Evolutionary conservation across 2,888 invertebrate species (phyloP).

Genomic region (Ethmia dodecea): DNA sequence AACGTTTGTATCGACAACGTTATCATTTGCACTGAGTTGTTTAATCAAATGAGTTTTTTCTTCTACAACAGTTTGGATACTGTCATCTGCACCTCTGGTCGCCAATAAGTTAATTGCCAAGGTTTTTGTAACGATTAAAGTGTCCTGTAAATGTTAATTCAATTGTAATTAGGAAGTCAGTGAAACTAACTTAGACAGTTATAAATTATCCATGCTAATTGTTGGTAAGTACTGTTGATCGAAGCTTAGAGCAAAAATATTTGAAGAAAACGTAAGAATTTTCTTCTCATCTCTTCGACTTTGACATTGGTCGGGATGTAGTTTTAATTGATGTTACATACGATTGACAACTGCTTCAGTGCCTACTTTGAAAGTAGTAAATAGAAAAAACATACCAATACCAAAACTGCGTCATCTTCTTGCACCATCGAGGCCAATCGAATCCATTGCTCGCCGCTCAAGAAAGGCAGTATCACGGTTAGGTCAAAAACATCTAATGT

Average conservation of each 20-base stretch:
- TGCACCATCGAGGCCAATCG: slow-evolving; percentile 32
- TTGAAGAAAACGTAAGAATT: no score
- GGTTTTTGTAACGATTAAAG: slow-evolving; percentile 48
- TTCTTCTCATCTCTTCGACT: no score
- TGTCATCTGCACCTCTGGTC: slow-evolving; percentile 21
- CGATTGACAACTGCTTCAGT: no score
- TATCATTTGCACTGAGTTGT: slow-evolving; percentile 34
- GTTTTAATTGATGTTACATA: no score
- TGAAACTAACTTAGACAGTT: no score
- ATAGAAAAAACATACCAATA: slow-evolving; percentile 45
- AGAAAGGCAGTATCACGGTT: slow-evolving; percentile 46
- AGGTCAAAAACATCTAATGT: slow-evolving; percentile 40
- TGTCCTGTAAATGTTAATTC: slow-evolving; percentile 60
- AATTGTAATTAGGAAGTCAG: no score
- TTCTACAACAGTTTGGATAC: slow-evolving; percentile 21
- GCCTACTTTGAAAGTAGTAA: not conserved
- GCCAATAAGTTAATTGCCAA: slow-evolving; percentile 40
- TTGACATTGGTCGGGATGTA: no score
- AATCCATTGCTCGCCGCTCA: slow-evolving; percentile 48
- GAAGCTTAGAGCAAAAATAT: no score
- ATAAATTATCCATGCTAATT: no score
- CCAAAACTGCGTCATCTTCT: slow-evolving; percentile 31
- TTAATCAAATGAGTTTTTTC: slow-evolving; percentile 50
- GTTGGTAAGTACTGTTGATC: no score
- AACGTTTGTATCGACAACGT: slow-evolving; percentile 34